Base-by-base conservation (phyloP, 2,113 vertebrate genomes). In the Muscicapa adusta region DNA sequence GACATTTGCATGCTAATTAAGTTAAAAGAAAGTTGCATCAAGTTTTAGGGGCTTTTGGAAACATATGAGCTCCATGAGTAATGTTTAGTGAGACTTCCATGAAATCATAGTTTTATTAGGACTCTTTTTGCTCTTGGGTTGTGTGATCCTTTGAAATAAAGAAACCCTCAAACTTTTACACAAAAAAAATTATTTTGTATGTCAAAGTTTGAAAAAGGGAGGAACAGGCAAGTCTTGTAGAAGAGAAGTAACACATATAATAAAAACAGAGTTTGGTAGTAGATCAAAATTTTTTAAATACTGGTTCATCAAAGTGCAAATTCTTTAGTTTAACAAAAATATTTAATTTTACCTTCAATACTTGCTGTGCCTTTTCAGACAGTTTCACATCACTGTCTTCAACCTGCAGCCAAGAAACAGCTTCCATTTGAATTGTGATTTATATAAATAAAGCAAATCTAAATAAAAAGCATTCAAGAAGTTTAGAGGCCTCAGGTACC, bases 341-440 rank as follows among this genome's bases (percentile, higher is more conserved):
- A 12, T 40, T 80, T 34, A 0, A 31, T 23, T 79, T 92, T 94
- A 97, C 94, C 94, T 97, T 93, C 80, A 92, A 31, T 40, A 98
- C 83, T 60, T 96, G 97, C 53, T 99, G 98, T 26, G 98, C 98
- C 94, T 98, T 98, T 85, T 99, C 99, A 70, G 98, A 99, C 5
- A 98, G 96, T 93, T 98, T 99, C 84, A 99, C 98, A 96, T 99
- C 99, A 91, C 97, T 97, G 60, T 99, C 98, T 94, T 99, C 99
- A 94, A 99, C 98, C 99, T 99, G 87, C 6, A 83, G 70, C 12
- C 82, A 96, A 96, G 94, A 72, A 93, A 93, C 8, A 87, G 51
- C 80, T 95, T 83, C 58, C 91, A 76, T 70, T 68, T 61, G 43
- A 33, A 51, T 9, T 13, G 20, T 66, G 53, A 84, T 29, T 18